Percentiles rank a stretch among this genome's conserved stretches.
Conservation (phyloP, 2,888 invertebrate genomes). For the Troides helena region DNA sequence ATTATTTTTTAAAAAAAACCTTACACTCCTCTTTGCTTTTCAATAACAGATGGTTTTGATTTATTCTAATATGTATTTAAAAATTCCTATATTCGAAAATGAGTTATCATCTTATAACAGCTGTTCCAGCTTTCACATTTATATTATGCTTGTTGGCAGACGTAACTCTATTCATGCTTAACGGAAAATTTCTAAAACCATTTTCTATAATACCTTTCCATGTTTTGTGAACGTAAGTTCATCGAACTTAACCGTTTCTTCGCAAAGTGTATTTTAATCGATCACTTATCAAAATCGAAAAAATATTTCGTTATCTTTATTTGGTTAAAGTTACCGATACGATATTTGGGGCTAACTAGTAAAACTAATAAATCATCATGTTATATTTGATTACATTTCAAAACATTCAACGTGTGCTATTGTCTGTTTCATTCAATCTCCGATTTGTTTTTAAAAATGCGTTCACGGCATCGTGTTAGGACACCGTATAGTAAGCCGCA, state of each 20-base stretch:
- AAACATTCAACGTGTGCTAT: constrained; percentile 9
- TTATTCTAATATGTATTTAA: neutral
- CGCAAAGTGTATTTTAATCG: constrained; percentile 44
- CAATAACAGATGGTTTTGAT: neutral
- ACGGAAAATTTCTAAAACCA: constrained; percentile 45
- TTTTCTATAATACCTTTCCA: constrained; percentile 60
- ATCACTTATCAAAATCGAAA: constrained; percentile 60
- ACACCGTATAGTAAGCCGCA: constrained; percentile 16
- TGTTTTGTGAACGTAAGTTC: constrained; percentile 70
- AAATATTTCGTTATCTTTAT: constrained; percentile 50
- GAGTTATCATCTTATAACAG: neutral
- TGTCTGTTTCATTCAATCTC: constrained; percentile 20
- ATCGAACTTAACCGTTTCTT: constrained; percentile 59
- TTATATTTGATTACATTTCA: constrained; percentile 18
- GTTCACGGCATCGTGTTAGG: constrained; percentile 13
- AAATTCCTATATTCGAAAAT: neutral
- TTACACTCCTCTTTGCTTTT: neutral
- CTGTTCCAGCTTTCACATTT: constrained; percentile 16
- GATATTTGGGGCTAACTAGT: constrained; percentile 28
- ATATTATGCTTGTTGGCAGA: constrained; percentile 7
- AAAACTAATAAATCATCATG: constrained; percentile 7
- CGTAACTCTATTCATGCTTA: constrained; percentile 35
- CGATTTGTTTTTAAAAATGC: constrained; percentile 26
- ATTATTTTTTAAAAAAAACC: neutral
- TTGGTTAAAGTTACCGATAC: constrained; percentile 47